Percentiles rank a stretch among this genome's conserved stretches.
phyloP scores from a whole-genome alignment of 2,113 vertebrate species.

The Sitta europaea region DNA sequence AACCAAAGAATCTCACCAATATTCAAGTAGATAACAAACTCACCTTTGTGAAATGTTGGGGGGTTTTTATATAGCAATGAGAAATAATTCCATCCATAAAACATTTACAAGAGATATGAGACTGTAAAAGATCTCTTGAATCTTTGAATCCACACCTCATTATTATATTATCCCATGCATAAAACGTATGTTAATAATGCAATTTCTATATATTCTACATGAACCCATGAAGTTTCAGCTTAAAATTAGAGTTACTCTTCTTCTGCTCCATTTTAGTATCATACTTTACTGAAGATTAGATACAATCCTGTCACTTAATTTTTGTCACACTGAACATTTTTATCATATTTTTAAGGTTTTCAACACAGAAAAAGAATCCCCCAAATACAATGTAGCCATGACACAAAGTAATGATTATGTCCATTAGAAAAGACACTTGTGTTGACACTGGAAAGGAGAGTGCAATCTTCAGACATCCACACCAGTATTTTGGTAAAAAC shows the following conservation, averaged over 20 bases:
- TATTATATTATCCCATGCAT: not conserved
- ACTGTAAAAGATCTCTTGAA: not conserved
- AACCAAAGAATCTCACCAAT: not conserved
- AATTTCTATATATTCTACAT: not conserved
- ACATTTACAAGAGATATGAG: not conserved
- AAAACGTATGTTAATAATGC: not conserved
- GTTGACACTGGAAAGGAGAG: not conserved
- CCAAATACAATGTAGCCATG: not conserved
- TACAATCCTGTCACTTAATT: not conserved
- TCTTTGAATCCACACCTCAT: not conserved
- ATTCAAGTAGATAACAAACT: not conserved
- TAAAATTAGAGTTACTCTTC: not conserved
- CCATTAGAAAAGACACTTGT: not conserved
- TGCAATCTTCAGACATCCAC: not conserved
- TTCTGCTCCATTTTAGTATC: not conserved
- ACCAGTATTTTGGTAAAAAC: not conserved
- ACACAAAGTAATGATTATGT: not conserved
- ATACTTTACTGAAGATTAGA: not conserved
- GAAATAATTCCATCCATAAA: not conserved
- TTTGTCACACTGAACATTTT: not conserved
- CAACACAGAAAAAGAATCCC: not conserved
- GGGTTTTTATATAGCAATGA: not conserved
- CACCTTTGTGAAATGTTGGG: not conserved
- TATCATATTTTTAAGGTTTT: not conserved
- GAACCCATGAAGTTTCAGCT: not conserved